A percentile compares a stretch with the other conserved stretches of the same genome.
Conservation (phyloP, 2,888 invertebrate species). For the Andricus quercusramuli region DNA sequence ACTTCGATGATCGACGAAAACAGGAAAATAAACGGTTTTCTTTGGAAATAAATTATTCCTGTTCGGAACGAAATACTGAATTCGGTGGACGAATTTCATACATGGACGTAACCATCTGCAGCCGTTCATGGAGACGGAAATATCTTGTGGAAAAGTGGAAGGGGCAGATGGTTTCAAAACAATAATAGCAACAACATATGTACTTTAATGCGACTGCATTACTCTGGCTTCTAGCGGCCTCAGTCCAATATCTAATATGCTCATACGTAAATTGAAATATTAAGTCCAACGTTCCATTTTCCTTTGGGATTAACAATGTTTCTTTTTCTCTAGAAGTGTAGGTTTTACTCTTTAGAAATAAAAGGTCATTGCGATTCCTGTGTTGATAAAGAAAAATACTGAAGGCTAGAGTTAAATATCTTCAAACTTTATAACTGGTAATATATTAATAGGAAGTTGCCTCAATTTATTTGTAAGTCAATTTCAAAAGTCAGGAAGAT, state of each 20-base stretch:
- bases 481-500: background rate
- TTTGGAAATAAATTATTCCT: slow-evolving; percentile 22
- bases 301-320: no score
- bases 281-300: slow-evolving; percentile 25
- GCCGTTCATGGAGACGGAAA: slow-evolving; percentile 12
- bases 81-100: slow-evolving; percentile 16
- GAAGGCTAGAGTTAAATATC: background rate
- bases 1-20: background rate
- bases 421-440: background rate
- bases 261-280: slow-evolving; percentile 23
- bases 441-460: background rate
- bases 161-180: slow-evolving; percentile 26
- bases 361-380: background rate
- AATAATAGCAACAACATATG: slow-evolving; percentile 36
- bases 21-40: slow-evolving; percentile 1
- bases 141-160: slow-evolving; percentile 17
- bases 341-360: background rate
- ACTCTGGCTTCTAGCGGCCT: slow-evolving; percentile 12
- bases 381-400: background rate
- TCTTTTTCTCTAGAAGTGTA: background rate
- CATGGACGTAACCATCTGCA: background rate
- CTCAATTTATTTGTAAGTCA: slow-evolving; percentile 18
- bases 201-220: slow-evolving; percentile 30
- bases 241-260: slow-evolving; percentile 20
- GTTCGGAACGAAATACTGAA: background rate